Percentiles rank a stretch among this genome's conserved stretches.
Conservation (phyloP, 2,113 vertebrate species). For the Aegypius monachus region DNA sequence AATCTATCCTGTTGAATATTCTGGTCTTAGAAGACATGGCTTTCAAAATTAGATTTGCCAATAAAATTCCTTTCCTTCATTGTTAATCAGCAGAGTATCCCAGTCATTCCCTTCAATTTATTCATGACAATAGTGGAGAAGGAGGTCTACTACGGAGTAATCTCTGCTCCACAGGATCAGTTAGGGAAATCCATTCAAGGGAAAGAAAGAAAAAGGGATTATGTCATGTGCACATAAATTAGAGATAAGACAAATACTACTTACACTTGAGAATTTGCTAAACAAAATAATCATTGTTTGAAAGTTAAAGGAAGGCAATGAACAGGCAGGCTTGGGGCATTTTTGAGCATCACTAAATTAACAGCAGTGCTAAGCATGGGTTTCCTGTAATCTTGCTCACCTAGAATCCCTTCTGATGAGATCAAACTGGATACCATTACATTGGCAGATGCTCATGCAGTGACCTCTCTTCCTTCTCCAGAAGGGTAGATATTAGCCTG, state of each 20-base stretch:
- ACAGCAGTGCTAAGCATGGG: background rate
- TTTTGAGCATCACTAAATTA: background rate
- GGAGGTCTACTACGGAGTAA: background rate
- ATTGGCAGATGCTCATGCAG: background rate
- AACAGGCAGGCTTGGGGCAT: background rate
- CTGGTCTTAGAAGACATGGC: background rate
- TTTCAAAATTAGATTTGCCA: conserved; percentile 60
- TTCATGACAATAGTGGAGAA: background rate
- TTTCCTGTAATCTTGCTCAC: background rate
- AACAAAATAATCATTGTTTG: background rate
- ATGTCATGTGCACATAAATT: background rate
- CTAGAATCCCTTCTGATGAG: background rate
- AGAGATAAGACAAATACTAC: background rate
- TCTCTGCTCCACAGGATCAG: background rate
- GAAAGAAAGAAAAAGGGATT: background rate
- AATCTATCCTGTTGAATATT: conserved; percentile 56
- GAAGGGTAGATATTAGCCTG: background rate
- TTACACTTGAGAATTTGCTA: background rate
- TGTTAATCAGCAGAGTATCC: conserved; percentile 23
- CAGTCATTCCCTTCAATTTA: conserved; percentile 28
- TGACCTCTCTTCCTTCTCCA: background rate
- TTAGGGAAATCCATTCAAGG: background rate
- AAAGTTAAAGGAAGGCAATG: background rate
- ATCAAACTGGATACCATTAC: background rate
- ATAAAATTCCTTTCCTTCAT: conserved; percentile 5